Percentiles rank a stretch among this genome's conserved stretches.
phyloP scores from a whole-genome alignment of 1,140 invertebrate species.

The Ceratina japonica region DNA sequence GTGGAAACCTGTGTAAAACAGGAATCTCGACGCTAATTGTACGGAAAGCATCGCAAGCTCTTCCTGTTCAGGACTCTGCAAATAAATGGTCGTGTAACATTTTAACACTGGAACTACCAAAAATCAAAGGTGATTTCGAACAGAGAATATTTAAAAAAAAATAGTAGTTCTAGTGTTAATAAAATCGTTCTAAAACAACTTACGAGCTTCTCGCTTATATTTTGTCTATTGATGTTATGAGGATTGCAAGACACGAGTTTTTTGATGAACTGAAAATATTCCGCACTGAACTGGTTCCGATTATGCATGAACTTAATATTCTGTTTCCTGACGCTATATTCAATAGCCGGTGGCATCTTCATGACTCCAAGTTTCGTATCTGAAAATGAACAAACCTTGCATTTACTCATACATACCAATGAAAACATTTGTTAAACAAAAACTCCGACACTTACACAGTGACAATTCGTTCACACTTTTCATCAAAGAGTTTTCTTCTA shows the following conservation, averaged over 20 bases:
- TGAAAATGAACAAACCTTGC: constrained; percentile 51
- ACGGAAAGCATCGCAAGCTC: constrained; percentile 94
- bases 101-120: no score
- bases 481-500: constrained; percentile 84
- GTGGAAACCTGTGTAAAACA: constrained; percentile 96
- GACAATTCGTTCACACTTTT: constrained; percentile 87
- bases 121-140: no score
- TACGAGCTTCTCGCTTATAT: constrained; percentile 79
- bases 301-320: constrained; percentile 97
- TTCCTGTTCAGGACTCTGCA: constrained; percentile 88
- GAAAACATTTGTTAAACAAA: background rate
- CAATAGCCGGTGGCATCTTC: constrained; percentile 88
- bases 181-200: constrained; percentile 35
- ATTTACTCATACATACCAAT: constrained; percentile 81
- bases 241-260: constrained; percentile 88
- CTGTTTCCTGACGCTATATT: constrained; percentile 89
- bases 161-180: background rate
- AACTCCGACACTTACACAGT: constrained; percentile 81
- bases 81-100: background rate
- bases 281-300: constrained; percentile 93
- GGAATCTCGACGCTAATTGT: constrained; percentile 94
- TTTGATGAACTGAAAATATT: constrained; percentile 96
- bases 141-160: constrained; percentile 27
- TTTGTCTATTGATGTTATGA: constrained; percentile 78
- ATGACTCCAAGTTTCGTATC: constrained; percentile 79